Base-by-base conservation (phyloP, 2,888 invertebrate genomes). In the Agrochola macilenta region DNA sequence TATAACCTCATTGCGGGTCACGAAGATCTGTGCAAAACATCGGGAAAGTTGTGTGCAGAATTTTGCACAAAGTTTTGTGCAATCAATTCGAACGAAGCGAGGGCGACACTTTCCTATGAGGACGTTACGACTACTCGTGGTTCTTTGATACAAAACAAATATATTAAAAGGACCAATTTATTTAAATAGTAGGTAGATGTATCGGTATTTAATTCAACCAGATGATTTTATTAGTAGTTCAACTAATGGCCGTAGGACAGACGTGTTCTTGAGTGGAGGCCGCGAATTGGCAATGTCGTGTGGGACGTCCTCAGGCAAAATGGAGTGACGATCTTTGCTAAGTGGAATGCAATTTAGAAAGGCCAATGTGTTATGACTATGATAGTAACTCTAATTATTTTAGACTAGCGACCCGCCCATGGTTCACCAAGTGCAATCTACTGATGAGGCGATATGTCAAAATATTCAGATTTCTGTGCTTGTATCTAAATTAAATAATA, bases 61-160 rank as follows among this genome's bases (percentile, higher is more conserved):
- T 69, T 76, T 57, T 76, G 66, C 43, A 58, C n/a, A 52, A 70
- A 76, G n/a, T 80, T 80, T 14, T 43, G 30, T 70, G 82, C 43
- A 76, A 66, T 57, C 60, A 61, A 52, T 70, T 70, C 35, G 49
- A 57, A 70, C 14, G 57, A 65, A 46, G 23, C 46, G 35, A 57
- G 8, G 4, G 54, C 35, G 20, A 60, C 26, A 65, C 8, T 30
- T 74, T 39, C 30, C 43, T 26, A 64, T n/a, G 26, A 30, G 58
- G 52, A 39, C 7, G 7, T 30, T 39, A 46, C 30, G 8, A 69
- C n/a, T 20, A 7, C 8, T 46, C 1, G 26, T 43, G n/a, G 12
- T 79, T 52, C 9, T 74, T n/a, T 8, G 26, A 52, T 11, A 52
- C 26, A 26, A 43, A 76, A 35, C 54, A 63, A 30, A 54, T 35